Conservation (phyloP, 2,113 vertebrate genomes). For the Pipra filicauda region DNA sequence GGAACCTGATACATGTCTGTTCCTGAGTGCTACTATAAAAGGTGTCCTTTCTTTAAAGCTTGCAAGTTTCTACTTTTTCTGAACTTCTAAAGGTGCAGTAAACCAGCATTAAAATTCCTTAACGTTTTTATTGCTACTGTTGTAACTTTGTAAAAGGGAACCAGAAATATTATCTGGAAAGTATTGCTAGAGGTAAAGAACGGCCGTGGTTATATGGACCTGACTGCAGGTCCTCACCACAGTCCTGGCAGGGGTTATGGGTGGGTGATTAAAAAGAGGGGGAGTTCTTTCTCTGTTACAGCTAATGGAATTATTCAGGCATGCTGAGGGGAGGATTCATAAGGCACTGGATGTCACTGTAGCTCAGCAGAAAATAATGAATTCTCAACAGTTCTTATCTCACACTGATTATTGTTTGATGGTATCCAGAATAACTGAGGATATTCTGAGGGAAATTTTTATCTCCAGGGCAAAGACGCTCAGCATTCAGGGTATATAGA, state of each 20-base stretch:
- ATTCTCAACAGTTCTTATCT: constrained; percentile 49
- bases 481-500: not conserved
- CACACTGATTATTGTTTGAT: constrained; percentile 48
- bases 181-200: constrained; percentile 9
- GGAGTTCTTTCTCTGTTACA: not conserved
- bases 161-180: not conserved
- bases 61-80: constrained; percentile 39
- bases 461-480: not conserved
- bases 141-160: constrained; percentile 8
- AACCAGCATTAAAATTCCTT: constrained; percentile 41
- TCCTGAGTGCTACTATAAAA: constrained; percentile 59
- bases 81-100: constrained; percentile 29
- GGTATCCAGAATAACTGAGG: constrained; percentile 38
- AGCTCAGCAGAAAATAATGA: constrained; percentile 52
- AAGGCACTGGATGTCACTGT: constrained; percentile 60
- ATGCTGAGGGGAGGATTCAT: constrained; percentile 28
- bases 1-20: not conserved
- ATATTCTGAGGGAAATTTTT: constrained; percentile 41
- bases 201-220: not conserved
- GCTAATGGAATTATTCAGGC: constrained; percentile 51
- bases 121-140: constrained; percentile 36
- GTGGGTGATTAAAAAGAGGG: not conserved
- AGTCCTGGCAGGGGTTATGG: constrained; percentile 13
- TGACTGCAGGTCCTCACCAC: not conserved
- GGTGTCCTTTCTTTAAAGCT: constrained; percentile 19